These are phyloP conservation scores for Cotesia typhae DNA, from an alignment of 1,140 invertebrate genomes.

Conservation along the genomic window DNA sequence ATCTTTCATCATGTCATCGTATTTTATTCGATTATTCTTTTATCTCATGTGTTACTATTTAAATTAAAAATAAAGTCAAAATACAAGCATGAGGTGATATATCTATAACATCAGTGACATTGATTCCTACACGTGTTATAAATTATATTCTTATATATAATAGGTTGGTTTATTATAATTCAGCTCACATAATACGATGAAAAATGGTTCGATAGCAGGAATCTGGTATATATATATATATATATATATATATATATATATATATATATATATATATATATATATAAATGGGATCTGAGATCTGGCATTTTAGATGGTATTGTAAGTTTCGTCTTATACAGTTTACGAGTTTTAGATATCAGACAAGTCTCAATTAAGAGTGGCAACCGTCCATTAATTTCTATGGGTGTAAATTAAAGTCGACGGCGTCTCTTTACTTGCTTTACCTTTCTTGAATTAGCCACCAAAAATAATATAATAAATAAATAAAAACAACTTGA, in stretches of 20 bases:
- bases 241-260: no score
- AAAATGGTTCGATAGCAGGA: constrained; percentile 28
- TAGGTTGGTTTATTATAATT: constrained; percentile 14
- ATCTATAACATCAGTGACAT: constrained; percentile 30
- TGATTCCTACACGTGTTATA: constrained; percentile 11
- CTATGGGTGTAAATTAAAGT: constrained; percentile 57
- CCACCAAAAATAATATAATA: background rate
- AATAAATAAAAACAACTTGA: background rate
- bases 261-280: no score
- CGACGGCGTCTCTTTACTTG: constrained; percentile 41
- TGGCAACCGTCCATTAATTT: constrained; percentile 48
- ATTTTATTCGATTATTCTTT: no score
- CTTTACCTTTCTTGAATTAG: background rate
- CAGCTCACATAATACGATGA: constrained; percentile 33
- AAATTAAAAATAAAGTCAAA: constrained; percentile 26
- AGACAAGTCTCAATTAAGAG: constrained; percentile 50
- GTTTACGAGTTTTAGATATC: no score
- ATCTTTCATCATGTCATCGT: no score
- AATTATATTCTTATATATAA: background rate
- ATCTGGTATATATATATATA: no score
- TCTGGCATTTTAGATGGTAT: background rate
- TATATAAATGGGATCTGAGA: no score
- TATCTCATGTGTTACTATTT: no score
- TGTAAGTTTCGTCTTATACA: background rate
- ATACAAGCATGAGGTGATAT: no score